A percentile compares a stretch with the other conserved stretches of the same genome.
phyloP scores from a whole-genome alignment of 2,113 vertebrate genomes.

The Sphaerodactylus townsendi region DNA sequence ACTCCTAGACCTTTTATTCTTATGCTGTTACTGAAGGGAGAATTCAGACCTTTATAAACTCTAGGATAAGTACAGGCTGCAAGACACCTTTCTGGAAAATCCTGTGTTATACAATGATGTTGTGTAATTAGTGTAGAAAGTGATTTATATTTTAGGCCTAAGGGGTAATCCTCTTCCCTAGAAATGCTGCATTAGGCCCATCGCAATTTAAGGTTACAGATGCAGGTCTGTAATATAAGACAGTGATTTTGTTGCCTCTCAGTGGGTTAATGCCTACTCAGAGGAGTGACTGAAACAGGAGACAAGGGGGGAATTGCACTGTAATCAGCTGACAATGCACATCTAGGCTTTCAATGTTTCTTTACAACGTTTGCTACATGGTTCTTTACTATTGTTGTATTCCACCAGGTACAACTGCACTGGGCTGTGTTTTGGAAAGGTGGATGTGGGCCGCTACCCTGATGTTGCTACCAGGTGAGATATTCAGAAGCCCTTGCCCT shows the following conservation, averaged over 20 bases:
- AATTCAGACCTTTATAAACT: not conserved
- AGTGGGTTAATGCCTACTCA: not conserved
- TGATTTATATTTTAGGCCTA: not conserved
- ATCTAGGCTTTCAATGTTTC: not conserved
- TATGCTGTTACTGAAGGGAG: not conserved
- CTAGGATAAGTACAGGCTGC: not conserved
- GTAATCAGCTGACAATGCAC: too few relatives aligned
- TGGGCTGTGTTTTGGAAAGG: conserved; percentile 91
- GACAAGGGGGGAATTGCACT: not conserved
- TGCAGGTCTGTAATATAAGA: not conserved
- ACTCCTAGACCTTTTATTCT: not conserved
- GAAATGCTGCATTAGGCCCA: not conserved
- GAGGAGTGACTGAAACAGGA: not conserved
- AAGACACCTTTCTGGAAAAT: not conserved
- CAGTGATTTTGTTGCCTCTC: not conserved
- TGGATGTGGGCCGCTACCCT: conserved; percentile 91
- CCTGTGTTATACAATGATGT: not conserved
- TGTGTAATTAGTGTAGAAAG: not conserved
- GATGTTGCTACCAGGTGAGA: conserved; percentile 85
- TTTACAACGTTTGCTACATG: not conserved
- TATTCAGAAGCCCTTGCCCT: not conserved
- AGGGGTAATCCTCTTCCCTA: not conserved
- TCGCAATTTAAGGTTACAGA: not conserved
- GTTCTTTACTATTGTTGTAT: fast-evolving
- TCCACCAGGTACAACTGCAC: conserved; percentile 87